Base-by-base conservation (phyloP, 2,888 invertebrate genomes). In the Gymnocheta viridis region DNA sequence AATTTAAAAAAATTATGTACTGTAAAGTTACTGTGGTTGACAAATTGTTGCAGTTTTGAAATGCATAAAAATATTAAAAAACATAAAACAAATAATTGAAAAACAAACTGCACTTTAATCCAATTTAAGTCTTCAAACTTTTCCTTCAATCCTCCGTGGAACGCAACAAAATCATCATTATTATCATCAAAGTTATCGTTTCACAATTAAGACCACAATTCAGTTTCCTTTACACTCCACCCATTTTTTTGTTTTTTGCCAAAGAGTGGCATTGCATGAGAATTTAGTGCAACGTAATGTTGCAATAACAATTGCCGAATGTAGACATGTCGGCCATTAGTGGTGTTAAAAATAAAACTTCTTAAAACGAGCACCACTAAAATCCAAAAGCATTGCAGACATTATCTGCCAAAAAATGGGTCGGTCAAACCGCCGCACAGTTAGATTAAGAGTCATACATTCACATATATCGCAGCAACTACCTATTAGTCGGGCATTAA, bases 311-410 rank as follows among this genome's bases (percentile, higher is more conserved):
- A 66, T 62, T 54, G 24, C 38, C 4, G 27, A 38, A 38, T 38
- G 24, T 38, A 64, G 67, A 51, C 49, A 79, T 79, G 41, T n/a
- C 35, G 51, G 24, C 78, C 49, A 69, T 83, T 78, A 41, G 64
- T 58, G 69, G 49, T 70, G 64, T 70, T 76, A 60, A 70, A 54
- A 76, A 72, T 66, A 76, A 64, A 83, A 70, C n/a, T 35, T 58
- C 67, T 73, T 73, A 51, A 69, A 78, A 38, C 47, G 58, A 66
- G 56, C 27, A 58, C 41, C 29, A 56, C 56, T 17, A 58, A 19
- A 49, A 72, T 22, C 38, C 70, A 19, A 64, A 41, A 60, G n/a
- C 60, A 58, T 24, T 69, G 44, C 74, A 62, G 60, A 66, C 72
- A 44, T 56, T 56, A n/a, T 2, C 49, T 17, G 60, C 29, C 38